Conservation (phyloP, 2,797 vertebrate species). For the Artibeus lituratus region DNA sequence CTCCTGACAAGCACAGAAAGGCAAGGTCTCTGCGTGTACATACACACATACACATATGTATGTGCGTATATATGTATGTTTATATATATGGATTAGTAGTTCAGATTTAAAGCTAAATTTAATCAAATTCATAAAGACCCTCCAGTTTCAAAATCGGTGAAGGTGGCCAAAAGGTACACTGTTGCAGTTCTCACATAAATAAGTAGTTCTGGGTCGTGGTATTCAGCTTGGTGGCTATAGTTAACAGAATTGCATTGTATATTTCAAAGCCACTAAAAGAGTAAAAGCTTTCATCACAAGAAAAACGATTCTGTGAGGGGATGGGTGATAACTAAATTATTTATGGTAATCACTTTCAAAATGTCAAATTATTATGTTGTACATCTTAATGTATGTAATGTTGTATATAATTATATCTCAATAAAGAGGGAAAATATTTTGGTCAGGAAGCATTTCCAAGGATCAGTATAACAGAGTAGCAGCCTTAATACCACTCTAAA, state of each 20-base stretch:
- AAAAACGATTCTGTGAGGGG: background rate
- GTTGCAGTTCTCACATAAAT: too few species aligned
- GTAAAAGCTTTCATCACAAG: too few species aligned
- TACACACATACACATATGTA: too few species aligned
- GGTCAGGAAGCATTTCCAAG: background rate
- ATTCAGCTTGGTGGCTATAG: too few species aligned
- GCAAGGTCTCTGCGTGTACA: too few species aligned
- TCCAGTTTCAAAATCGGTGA: background rate
- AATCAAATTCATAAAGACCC: background rate
- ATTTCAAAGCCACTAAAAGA: too few species aligned
- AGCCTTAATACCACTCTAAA: background rate
- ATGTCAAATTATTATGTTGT: background rate
- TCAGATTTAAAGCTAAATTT: background rate
- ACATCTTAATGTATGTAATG: background rate
- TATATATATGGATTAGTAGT: background rate
- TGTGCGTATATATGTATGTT: too few species aligned
- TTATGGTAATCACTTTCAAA: background rate
- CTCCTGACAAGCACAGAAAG: background rate
- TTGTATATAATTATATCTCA: background rate
- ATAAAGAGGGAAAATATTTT: background rate
- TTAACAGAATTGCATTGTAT: too few species aligned
- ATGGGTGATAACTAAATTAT: background rate
- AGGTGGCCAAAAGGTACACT: background rate
- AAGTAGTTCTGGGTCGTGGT: too few species aligned
- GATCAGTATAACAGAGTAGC: background rate